Evolutionary conservation across 2,888 invertebrate species (phyloP), one percentile per base, ranked within the genome.

Genomic region (Saturnia japonica): DNA sequence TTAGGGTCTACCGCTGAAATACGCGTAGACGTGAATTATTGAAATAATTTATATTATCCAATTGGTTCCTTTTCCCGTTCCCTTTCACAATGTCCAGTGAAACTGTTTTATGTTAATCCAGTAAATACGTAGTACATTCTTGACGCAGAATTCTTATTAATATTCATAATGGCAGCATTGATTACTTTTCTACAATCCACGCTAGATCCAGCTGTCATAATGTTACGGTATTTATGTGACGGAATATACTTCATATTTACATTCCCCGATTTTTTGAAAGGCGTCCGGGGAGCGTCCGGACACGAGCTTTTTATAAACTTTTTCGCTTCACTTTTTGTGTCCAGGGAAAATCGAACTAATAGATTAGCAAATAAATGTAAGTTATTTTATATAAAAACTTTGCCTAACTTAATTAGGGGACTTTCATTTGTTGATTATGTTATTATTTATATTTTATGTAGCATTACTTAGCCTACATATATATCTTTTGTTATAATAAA

Each of bases 31-130:
- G 22, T 57, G 9, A 11, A 57, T 57, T 57, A 1, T 57, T 57
- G 25, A 57, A 57, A 57, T 11, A 12, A 25, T 51, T 51, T 0
- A 71, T 74, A 69, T 73, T 73, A 72, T 70, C 47, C 69, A 76
- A 77, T 77, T 72, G 73, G 73, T 79, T 77, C 74, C 77, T 69
- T 73, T 76, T 77, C 72, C 71, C 71, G 71, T 64, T 68, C 45
- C 64, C 42, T 67, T 69, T 67, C 70, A 67, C 66, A 67, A 72
- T 73, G 73, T 74, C 57, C 69, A 73, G 69, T 74, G 72, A 70
- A 73, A 75, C 68, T 57, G 70, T 57, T 67, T 70, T 57, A 68
- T 69, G 28, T 42, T 67, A 47, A 69, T 69, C 47, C 14, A 25
- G 40, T 64, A 54, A 40, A 64, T 40, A 40, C 64, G 64, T 64